A percentile compares a stretch with the other conserved stretches of the same genome.
Conservation (phyloP, 92 coral and sea anemone genomes). For the Hydrozoanthus gracilis region DNA sequence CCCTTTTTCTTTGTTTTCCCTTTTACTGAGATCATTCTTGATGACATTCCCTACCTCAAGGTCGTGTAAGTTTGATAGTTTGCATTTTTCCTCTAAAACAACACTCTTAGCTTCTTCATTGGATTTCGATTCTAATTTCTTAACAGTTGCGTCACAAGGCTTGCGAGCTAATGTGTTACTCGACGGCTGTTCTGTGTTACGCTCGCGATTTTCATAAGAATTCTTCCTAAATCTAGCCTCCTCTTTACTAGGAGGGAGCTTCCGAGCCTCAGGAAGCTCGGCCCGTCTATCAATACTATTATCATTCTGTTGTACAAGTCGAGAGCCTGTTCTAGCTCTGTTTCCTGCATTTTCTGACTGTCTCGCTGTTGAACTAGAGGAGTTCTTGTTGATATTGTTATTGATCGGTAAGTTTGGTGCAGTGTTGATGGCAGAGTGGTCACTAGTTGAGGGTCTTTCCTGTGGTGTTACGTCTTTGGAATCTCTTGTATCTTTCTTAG, state of each 20-base stretch:
- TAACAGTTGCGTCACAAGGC: conserved; percentile 19
- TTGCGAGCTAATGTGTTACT: conserved; percentile 26
- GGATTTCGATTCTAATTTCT: conserved; percentile 40
- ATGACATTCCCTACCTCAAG: conserved; percentile 37
- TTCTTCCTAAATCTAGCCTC: conserved; percentile 32
- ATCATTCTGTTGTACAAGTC: conserved; percentile 22
- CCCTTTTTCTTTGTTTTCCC: conserved; percentile 79
- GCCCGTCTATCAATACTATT: conserved; percentile 17
- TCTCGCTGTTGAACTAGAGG: conserved; percentile 45
- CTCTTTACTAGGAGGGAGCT: conserved; percentile 3
- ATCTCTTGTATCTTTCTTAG: conserved; percentile 63
- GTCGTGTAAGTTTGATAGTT: neutral
- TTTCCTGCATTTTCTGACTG: conserved; percentile 45
- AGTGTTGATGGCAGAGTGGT: conserved; percentile 27
- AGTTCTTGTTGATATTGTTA: conserved; percentile 62
- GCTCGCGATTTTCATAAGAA: conserved; percentile 37
- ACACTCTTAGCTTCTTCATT: conserved; percentile 41
- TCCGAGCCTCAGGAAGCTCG: conserved; percentile 8
- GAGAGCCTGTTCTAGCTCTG: conserved; percentile 27
- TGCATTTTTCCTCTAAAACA: conserved; percentile 51
- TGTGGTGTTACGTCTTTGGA: conserved; percentile 58
- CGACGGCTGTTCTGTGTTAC: conserved; percentile 47
- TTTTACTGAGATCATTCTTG: conserved; percentile 41
- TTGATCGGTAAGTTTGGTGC: conserved; percentile 50
- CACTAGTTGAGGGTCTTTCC: conserved; percentile 43